These are phyloP conservation scores for Lithophane socia DNA, from an alignment of 2,888 invertebrate species.

Conservation along the genomic window DNA sequence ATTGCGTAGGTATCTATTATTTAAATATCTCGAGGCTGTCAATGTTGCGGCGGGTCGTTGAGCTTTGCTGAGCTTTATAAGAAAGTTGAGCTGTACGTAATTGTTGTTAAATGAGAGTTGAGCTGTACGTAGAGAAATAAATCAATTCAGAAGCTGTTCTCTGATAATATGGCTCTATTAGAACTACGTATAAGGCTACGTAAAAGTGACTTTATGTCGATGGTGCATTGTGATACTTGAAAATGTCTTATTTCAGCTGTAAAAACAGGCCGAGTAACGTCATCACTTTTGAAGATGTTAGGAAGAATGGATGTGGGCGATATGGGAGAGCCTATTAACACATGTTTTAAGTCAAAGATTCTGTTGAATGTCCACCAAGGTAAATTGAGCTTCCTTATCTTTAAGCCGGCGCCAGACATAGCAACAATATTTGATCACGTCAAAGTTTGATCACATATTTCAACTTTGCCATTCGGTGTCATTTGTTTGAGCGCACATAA, in stretches of 20 bases:
- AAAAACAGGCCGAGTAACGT: conserved; percentile 5
- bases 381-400: background rate
- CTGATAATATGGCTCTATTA: too few species aligned
- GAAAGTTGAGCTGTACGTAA: background rate
- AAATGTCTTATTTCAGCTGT: conserved; percentile 31
- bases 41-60: background rate
- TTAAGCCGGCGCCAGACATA: too few species aligned
- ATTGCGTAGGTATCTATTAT: background rate
- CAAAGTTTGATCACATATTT: too few species aligned
- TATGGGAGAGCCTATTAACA: background rate
- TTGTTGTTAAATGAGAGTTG: background rate
- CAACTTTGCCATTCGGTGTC: too few species aligned
- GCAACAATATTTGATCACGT: too few species aligned
- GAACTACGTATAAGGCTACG: too few species aligned
- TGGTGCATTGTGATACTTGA: background rate
- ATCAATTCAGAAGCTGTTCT: too few species aligned
- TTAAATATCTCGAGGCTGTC: background rate
- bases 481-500: too few species aligned
- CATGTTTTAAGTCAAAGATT: background rate
- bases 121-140: background rate
- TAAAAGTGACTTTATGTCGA: too few species aligned
- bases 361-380: conserved; percentile 23
- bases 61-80: background rate
- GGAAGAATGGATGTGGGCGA: background rate
- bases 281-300: conserved; percentile 38